These are phyloP conservation scores for Sigmodon hispidus DNA, from an alignment of 2,113 vertebrate genomes.

Conservation along the genomic window DNA sequence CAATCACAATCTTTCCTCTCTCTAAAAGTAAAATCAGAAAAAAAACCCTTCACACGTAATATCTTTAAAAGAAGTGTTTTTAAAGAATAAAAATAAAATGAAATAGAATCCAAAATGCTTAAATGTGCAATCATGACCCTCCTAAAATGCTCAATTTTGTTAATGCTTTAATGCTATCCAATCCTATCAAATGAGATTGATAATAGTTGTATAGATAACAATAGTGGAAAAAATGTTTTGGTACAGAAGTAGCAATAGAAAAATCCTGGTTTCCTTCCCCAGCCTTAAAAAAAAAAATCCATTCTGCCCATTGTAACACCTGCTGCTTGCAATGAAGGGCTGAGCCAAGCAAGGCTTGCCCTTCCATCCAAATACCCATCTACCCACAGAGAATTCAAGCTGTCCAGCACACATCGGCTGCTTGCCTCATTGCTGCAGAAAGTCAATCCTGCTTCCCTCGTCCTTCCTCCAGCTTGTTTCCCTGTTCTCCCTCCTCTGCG, in stretches of 20 bases:
- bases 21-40: constrained; percentile 26
- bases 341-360: constrained; percentile 72
- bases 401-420: constrained; percentile 81
- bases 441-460: constrained; percentile 23
- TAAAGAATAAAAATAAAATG: neutral
- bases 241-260: constrained; percentile 68
- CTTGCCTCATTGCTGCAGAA: constrained; percentile 71
- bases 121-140: constrained; percentile 53
- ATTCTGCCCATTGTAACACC: constrained; percentile 78
- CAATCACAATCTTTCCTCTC: neutral
- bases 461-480: constrained; percentile 1
- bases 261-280: constrained; percentile 74
- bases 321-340: constrained; percentile 77
- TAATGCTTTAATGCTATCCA: constrained; percentile 65
- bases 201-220: constrained; percentile 64
- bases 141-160: constrained; percentile 65
- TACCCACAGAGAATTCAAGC: constrained; percentile 80
- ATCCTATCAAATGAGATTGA: constrained; percentile 59
- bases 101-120: constrained; percentile 56
- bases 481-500: constrained; percentile 20
- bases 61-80: constrained; percentile 44
- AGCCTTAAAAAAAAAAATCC: constrained; percentile 66
- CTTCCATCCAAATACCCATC: constrained; percentile 80
- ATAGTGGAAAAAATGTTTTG: constrained; percentile 71
- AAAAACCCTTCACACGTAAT: neutral